Evolutionary conservation across 2,797 vertebrate species (phyloP), one percentile per base, ranked within the genome.

Genomic region (Xerus rutilus): DNA sequence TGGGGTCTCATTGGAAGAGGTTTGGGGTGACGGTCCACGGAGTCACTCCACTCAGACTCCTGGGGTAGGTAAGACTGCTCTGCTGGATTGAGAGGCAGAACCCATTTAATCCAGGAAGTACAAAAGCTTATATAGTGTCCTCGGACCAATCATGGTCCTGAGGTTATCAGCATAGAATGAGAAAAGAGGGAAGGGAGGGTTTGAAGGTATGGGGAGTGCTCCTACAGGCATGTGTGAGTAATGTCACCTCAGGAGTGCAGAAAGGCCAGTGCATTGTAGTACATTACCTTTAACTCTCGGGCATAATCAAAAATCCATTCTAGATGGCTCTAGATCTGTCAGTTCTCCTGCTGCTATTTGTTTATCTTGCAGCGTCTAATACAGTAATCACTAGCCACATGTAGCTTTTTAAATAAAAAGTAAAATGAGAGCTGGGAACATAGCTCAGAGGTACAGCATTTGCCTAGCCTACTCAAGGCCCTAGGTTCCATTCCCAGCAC

Each of bases 321-420:
- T 89, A 49, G 65, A 62, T 77, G 62, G 32, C n/a, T 57, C 43
- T 28, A 18, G 43, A 77, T 18, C 21, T 4, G 57, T 91, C 12
- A 12, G 0, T 45, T 83, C 84, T 76, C 30, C 30, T 72, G 35
- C 59, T 82, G 74, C 92, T 78, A 2, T 91, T 93, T 82, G 30
- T 57, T 79, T 70, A 78, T 82, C 73, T 89, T 86, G 30, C 8
- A 2, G 17, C 57, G 3, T 86, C 9, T 72, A 77, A 32, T 49
- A 39, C 25, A 52, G 13, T 84, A 85, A 86, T 69, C 10, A 85
- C 35, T 81, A 28, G 25, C 67, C 57, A 81, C 18, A 35, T 35
- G 47, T 15, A 64, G 30, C 35, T 69, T 72, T 88, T 78, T 94
- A 95, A 92, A n/a, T 45, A 30, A 82, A 49, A 89, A 92, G 65